phyloP scores from a whole-genome alignment of 2,797 vertebrate genomes.

The Pagetopsis macropterus region DNA sequence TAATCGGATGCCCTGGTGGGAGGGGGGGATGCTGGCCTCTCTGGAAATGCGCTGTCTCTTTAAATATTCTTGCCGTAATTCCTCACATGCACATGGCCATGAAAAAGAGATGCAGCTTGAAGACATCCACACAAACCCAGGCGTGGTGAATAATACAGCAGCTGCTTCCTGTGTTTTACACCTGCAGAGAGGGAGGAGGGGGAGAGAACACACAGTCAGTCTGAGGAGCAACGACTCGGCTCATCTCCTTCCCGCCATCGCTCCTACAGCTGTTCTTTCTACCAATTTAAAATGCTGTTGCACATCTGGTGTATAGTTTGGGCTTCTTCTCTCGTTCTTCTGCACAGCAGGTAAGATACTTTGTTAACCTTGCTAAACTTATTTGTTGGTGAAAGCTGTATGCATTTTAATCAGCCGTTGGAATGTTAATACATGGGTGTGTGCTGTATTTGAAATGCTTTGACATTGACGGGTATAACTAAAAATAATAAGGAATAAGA shows the following conservation, averaged over 20 bases:
- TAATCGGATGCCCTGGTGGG: background rate
- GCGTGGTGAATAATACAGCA: slow-evolving; percentile 76
- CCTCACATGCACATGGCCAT: slow-evolving; percentile 77
- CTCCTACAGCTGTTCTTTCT: slow-evolving; percentile 19
- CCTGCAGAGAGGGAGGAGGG: slow-evolving; percentile 69
- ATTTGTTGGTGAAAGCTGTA: background rate
- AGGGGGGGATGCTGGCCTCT: background rate
- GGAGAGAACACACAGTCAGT: slow-evolving; percentile 46
- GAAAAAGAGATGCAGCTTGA: slow-evolving; percentile 77
- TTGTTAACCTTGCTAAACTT: background rate
- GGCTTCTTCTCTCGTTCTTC: slow-evolving; percentile 67
- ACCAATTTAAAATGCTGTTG: slow-evolving; percentile 68
- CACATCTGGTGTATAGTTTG: slow-evolving; percentile 61
- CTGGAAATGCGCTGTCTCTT: slow-evolving; percentile 74
- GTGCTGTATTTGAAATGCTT: slow-evolving; percentile 4
- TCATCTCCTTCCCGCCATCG: slow-evolving; percentile 4
- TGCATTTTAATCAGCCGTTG: background rate
- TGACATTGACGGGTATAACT: background rate
- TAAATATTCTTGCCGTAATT: slow-evolving; percentile 78
- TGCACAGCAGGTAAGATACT: slow-evolving; percentile 77
- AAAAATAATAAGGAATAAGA: background rate
- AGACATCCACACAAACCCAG: slow-evolving; percentile 70
- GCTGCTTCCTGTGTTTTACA: slow-evolving; percentile 73
- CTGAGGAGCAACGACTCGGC: slow-evolving; percentile 52
- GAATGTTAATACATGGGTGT: background rate